Conservation (phyloP, 2,888 invertebrate species). For the Hirtodrosophila alboralis region DNA sequence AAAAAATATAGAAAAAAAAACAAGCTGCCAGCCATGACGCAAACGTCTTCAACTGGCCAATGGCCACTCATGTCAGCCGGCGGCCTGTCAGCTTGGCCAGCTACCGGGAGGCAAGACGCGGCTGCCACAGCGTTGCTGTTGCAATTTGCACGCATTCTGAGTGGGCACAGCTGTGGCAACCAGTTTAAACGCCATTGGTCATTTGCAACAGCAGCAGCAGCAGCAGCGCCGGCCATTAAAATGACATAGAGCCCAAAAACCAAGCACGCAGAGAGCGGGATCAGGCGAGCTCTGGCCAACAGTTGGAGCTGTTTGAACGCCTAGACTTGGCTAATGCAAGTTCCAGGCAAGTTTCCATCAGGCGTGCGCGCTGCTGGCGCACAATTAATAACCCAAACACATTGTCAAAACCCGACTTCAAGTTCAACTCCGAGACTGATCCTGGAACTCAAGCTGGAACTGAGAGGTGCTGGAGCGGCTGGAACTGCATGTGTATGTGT, state of each 20-base stretch:
- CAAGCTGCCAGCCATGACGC: conserved; percentile 50
- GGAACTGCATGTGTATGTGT: conserved; percentile 44
- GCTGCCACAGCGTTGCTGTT: conserved; percentile 31
- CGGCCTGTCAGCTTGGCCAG: conserved; percentile 59
- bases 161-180: conserved; percentile 70
- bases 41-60: conserved; percentile 38
- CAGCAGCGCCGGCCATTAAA: conserved; percentile 76
- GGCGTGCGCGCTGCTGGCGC: conserved; percentile 50
- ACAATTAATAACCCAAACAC: conserved; percentile 71
- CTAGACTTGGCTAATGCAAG: conserved; percentile 31
- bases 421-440: too few species aligned
- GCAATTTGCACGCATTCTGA: conserved; percentile 71
- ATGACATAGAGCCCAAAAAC: conserved; percentile 68
- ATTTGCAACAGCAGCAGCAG: conserved; percentile 48
- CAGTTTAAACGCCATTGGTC: conserved; percentile 75
- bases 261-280: conserved; percentile 45
- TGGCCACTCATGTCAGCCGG: conserved; percentile 47
- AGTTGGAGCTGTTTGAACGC: conserved; percentile 59
- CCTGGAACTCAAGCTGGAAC: not conserved
- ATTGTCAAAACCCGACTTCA: conserved; percentile 42
- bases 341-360: conserved; percentile 11
- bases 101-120: conserved; percentile 67
- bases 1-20: conserved; percentile 22
- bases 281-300: conserved; percentile 44
- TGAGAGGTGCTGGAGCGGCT: not conserved